phyloP scores from a whole-genome alignment of 1,140 invertebrate species.

The Euborellia annulipes region DNA sequence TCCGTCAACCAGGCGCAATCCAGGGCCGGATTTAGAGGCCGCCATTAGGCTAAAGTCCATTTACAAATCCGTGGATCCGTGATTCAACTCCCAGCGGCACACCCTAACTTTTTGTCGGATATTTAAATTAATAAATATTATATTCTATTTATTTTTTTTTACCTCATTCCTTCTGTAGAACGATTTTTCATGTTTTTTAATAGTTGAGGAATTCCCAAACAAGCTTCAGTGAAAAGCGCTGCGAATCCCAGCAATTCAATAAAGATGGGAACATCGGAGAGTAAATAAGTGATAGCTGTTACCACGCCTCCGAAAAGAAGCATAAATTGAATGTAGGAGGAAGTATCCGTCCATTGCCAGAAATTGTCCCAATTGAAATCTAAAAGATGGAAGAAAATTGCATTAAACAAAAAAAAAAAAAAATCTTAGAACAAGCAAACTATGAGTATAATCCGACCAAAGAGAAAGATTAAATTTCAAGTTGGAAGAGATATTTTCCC shows the following conservation, averaged over 20 bases:
- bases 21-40: no score
- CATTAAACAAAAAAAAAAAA: no score
- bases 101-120: no score
- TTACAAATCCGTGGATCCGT: no score
- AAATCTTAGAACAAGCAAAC: no score
- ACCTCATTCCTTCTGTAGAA: conserved; percentile 96
- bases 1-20: no score
- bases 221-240: conserved; percentile 90
- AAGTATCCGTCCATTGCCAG: conserved; percentile 98
- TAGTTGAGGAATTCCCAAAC: conserved; percentile 88
- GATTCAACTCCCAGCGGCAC: no score
- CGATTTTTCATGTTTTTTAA: conserved; percentile 74
- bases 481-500: no score
- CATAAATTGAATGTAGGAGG: conserved; percentile 89
- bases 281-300: conserved; percentile 72
- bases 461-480: no score
- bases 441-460: no score
- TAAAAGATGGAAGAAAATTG: conserved; percentile 6
- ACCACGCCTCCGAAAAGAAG: conserved; percentile 66
- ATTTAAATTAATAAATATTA: no score
- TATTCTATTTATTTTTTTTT: conserved; percentile 18
- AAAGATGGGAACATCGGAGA: conserved; percentile 64
- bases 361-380: conserved; percentile 39
- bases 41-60: no score
- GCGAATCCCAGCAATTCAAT: conserved; percentile 84